Percentiles rank a stretch among this genome's conserved stretches.
These are phyloP conservation scores for Catamblyrhynchus diadema DNA, from an alignment of 2,797 vertebrate genomes.

Conservation along the genomic window DNA sequence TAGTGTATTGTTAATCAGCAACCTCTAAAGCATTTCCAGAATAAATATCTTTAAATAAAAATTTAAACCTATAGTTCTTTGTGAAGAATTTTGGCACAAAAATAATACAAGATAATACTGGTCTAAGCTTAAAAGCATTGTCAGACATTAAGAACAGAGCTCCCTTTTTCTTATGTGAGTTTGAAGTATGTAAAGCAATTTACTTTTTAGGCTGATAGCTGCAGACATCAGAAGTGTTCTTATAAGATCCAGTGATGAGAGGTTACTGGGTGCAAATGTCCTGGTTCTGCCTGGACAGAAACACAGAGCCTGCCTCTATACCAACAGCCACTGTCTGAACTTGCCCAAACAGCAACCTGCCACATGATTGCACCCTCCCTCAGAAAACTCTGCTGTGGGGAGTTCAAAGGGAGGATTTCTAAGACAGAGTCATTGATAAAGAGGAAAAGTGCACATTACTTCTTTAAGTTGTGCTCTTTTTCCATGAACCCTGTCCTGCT, in stretches of 20 bases:
- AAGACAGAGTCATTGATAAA: neutral
- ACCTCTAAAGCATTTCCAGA: neutral
- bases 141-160: neutral
- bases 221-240: neutral
- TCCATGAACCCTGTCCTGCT: neutral
- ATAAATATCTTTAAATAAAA: neutral
- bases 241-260: neutral
- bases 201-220: neutral
- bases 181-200: neutral
- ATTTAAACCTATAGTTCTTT: neutral
- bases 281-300: neutral
- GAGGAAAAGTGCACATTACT: neutral
- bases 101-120: neutral
- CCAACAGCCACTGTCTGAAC: neutral
- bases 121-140: neutral
- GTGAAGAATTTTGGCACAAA: neutral
- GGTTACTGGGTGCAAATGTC: neutral
- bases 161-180: neutral
- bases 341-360: neutral
- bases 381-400: neutral
- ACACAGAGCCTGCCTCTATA: neutral
- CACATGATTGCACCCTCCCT: neutral
- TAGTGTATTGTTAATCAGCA: neutral
- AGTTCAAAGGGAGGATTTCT: neutral
- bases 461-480: neutral